Evolutionary conservation across 2,113 vertebrate species (phyloP).

Genomic region (Carollia perspicillata): DNA sequence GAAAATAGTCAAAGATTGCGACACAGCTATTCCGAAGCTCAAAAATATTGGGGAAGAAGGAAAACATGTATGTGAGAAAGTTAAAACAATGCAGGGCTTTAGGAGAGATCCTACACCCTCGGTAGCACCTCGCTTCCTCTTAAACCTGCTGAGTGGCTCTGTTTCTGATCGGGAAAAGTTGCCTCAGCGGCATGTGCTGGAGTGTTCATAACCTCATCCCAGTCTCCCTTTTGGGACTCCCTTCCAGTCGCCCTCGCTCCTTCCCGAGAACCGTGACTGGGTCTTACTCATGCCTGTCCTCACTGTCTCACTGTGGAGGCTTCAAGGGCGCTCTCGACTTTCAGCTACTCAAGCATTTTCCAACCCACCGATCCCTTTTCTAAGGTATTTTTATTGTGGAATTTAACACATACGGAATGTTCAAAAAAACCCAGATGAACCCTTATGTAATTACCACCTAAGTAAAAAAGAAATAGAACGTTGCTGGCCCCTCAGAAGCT

Average conservation of each 20-base stretch:
- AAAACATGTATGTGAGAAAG: not conserved
- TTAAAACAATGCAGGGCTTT: not conserved
- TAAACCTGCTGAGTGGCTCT: not conserved
- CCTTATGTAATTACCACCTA: not conserved
- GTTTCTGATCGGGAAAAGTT: not conserved
- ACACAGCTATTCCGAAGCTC: not conserved
- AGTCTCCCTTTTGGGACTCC: not conserved
- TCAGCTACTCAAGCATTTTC: not conserved
- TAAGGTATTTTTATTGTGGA: not conserved
- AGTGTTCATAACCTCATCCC: not conserved
- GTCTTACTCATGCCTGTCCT: not conserved
- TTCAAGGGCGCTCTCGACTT: not conserved
- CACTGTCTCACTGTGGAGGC: not conserved
- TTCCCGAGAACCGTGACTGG: not conserved
- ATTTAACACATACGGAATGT: not conserved
- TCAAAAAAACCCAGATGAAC: not conserved
- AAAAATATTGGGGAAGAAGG: not conserved
- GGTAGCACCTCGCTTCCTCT: not conserved
- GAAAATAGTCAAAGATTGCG: not conserved
- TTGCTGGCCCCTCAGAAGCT: not conserved
- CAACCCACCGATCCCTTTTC: not conserved
- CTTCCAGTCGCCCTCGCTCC: not conserved
- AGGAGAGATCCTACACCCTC: not conserved
- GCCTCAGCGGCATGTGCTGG: rapidly evolving
- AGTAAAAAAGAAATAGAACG: not conserved